These are phyloP conservation scores for Zapornia atra DNA, from an alignment of 2,113 vertebrate genomes.

Conservation along the genomic window DNA sequence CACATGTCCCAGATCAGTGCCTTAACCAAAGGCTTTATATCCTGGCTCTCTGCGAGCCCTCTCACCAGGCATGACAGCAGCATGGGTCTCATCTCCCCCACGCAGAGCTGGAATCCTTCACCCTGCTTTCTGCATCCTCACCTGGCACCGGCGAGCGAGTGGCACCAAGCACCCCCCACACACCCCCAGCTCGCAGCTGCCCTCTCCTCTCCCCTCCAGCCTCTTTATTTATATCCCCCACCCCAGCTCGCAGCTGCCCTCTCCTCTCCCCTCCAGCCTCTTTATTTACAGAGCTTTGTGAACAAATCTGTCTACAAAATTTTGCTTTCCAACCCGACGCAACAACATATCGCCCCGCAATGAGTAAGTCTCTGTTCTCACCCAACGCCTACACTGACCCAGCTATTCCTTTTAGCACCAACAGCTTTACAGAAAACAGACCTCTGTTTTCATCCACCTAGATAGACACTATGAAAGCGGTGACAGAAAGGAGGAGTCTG, in stretches of 20 bases:
- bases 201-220: too few relatives aligned
- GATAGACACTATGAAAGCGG: not conserved
- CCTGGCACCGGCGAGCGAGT: fast-evolving
- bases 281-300: fast-evolving
- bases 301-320: not conserved
- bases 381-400: conserved; percentile 31
- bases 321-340: not conserved
- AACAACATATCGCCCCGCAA: not conserved
- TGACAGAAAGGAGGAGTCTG: not conserved
- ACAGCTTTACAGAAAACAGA: conserved; percentile 51
- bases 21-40: fast-evolving
- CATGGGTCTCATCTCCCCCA: not conserved
- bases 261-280: not conserved
- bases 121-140: not conserved
- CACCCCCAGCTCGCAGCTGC: too few relatives aligned
- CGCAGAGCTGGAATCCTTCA: fast-evolving
- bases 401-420: conserved; percentile 3
- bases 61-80: fast-evolving
- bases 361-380: conserved; percentile 24
- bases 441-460: not conserved
- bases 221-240: too few relatives aligned
- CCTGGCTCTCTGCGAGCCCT: not conserved
- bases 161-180: not conserved
- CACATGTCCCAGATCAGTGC: fast-evolving
- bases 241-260: not conserved